Conservation (phyloP, 2,797 vertebrate genomes). For the Anniella stebbinsi region DNA sequence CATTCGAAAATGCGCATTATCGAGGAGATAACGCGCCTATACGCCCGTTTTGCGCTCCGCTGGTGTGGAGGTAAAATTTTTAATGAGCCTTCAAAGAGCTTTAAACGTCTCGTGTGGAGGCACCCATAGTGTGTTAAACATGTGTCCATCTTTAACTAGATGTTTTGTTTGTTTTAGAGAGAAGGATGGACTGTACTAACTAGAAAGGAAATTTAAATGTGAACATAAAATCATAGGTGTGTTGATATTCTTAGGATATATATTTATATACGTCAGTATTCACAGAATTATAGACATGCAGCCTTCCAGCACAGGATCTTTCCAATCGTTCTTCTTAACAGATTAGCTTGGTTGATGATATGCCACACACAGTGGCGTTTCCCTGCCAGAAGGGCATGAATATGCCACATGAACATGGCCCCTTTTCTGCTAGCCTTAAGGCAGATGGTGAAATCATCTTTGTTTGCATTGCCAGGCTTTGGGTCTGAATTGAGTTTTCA, state of each 20-base stretch:
- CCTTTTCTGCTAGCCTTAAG: neutral
- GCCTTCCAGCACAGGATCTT: neutral
- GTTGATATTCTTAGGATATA: neutral
- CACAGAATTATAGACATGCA: neutral
- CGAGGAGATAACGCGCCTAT: no score
- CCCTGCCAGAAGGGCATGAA: neutral
- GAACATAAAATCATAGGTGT: neutral
- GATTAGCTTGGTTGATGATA: neutral
- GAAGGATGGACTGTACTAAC: neutral
- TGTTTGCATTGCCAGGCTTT: neutral
- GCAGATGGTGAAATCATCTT: neutral
- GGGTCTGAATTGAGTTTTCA: neutral
- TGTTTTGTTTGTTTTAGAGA: neutral
- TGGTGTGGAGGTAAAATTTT: no score
- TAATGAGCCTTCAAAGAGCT: no score
- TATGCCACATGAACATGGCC: neutral
- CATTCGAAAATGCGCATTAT: no score
- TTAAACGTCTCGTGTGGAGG: no score
- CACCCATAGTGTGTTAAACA: constrained; percentile 56
- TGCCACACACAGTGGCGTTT: neutral
- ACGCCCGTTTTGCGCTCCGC: no score
- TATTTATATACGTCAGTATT: neutral
- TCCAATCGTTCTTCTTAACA: neutral
- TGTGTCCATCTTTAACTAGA: neutral
- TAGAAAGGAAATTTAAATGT: neutral